phyloP scores from a whole-genome alignment of 2,113 vertebrate genomes.

The Mesocricetus auratus region DNA sequence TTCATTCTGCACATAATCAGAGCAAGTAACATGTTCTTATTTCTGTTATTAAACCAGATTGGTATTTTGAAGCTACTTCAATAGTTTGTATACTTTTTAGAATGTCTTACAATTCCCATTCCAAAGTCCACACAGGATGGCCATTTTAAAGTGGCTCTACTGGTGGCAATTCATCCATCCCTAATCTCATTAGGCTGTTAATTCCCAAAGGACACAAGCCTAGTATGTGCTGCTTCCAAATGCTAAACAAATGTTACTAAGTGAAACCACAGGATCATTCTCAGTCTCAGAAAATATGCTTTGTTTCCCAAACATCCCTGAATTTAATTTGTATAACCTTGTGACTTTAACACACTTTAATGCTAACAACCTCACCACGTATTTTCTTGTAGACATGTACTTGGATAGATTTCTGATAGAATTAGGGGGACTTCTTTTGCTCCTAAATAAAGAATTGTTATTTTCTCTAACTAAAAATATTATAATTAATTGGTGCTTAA shows the following conservation, averaged over 20 bases:
- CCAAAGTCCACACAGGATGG: neutral
- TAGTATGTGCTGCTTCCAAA: conserved; percentile 7
- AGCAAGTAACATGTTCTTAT: neutral
- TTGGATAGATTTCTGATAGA: neutral
- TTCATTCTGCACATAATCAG: neutral
- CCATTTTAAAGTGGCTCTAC: neutral
- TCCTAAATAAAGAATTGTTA: neutral
- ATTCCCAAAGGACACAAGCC: conserved; percentile 50
- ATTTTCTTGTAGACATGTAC: neutral
- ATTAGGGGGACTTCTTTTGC: neutral
- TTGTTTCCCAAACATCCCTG: neutral
- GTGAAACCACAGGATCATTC: neutral
- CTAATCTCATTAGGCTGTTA: conserved; percentile 72
- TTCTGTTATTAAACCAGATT: neutral
- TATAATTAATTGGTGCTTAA: neutral
- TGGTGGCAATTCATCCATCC: conserved; percentile 60
- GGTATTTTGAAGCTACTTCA: neutral
- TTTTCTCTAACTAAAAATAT: neutral
- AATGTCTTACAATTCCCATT: neutral
- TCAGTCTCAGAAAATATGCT: neutral
- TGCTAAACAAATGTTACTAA: conserved; percentile 16
- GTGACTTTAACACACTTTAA: neutral
- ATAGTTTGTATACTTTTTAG: neutral
- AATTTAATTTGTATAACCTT: neutral
- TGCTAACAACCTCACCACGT: neutral